Evolutionary conservation across 2,888 invertebrate genomes (phyloP).

Genomic region (Gnatocerus cornutus): DNA sequence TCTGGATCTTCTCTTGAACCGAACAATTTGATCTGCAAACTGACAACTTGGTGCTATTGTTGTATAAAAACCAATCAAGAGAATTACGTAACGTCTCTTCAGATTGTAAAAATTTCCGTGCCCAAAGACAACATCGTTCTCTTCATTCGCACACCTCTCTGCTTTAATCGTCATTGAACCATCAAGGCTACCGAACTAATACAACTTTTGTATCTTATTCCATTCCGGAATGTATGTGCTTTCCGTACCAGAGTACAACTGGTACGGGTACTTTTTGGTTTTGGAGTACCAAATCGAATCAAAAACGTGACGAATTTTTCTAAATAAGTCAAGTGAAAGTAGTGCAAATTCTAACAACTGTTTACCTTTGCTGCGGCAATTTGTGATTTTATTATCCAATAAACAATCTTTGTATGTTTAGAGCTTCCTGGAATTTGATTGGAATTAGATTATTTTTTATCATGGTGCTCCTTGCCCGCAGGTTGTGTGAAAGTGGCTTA

Average conservation of each 20-base stretch:
- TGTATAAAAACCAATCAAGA: slow-evolving; percentile 26
- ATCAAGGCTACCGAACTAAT: slow-evolving; percentile 40
- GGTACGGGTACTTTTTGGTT: slow-evolving; percentile 38
- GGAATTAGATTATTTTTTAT: slow-evolving; percentile 1
- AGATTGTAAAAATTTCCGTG: slow-evolving; percentile 40
- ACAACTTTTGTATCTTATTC: slow-evolving; percentile 35
- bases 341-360: slow-evolving; percentile 29
- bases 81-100: slow-evolving; percentile 25
- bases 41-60: neutral
- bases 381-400: slow-evolving; percentile 17
- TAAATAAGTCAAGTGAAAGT: slow-evolving; percentile 43
- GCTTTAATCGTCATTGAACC: slow-evolving; percentile 34
- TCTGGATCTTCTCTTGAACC: too few relatives aligned
- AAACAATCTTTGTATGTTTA: neutral
- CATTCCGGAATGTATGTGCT: slow-evolving; percentile 43
- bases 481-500: slow-evolving; percentile 26
- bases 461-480: slow-evolving; percentile 3
- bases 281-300: slow-evolving; percentile 29
- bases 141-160: slow-evolving; percentile 17
- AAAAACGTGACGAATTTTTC: slow-evolving; percentile 42
- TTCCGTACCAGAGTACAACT: slow-evolving; percentile 43
- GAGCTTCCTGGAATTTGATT: neutral
- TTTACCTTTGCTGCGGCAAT: slow-evolving; percentile 12
- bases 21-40: too few relatives aligned
- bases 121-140: slow-evolving; percentile 32